These are phyloP conservation scores for Uloborus plumipes DNA, from an alignment of 2,888 invertebrate species.

Conservation along the genomic window DNA sequence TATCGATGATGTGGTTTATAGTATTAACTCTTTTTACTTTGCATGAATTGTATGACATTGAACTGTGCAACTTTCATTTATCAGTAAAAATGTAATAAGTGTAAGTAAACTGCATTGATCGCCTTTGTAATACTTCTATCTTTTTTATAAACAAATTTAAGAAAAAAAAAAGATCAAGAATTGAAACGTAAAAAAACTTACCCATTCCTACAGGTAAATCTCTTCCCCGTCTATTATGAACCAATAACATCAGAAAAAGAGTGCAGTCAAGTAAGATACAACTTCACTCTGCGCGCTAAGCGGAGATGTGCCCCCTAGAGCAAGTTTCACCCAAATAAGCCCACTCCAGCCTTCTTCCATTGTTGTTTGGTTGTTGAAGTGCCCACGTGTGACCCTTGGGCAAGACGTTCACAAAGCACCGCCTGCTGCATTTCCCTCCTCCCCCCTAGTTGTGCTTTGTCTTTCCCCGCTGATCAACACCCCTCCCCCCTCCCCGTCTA, in stretches of 20 bases:
- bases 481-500: too few relatives aligned
- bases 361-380: constrained; percentile 57
- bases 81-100: too few relatives aligned
- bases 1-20: too few relatives aligned
- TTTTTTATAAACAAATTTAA: too few relatives aligned
- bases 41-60: too few relatives aligned
- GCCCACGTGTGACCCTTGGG: constrained; percentile 52
- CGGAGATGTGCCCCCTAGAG: constrained; percentile 35
- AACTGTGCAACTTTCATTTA: too few relatives aligned
- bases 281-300: constrained; percentile 10
- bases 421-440: constrained; percentile 11
- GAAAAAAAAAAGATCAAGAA: neutral
- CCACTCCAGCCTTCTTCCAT: constrained; percentile 39
- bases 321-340: constrained; percentile 58
- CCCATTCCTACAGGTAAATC: neutral
- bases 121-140: too few relatives aligned
- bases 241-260: too few relatives aligned
- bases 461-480: neutral
- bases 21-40: too few relatives aligned
- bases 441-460: constrained; percentile 2
- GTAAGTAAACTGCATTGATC: too few relatives aligned
- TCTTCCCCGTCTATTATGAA: neutral
- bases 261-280: neutral
- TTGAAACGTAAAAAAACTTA: neutral
- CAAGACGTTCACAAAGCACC: constrained; percentile 18